Percentiles rank a stretch among this genome's conserved stretches.
Conservation (phyloP, 2,888 invertebrate species). For the Drosophila paramelanica region DNA sequence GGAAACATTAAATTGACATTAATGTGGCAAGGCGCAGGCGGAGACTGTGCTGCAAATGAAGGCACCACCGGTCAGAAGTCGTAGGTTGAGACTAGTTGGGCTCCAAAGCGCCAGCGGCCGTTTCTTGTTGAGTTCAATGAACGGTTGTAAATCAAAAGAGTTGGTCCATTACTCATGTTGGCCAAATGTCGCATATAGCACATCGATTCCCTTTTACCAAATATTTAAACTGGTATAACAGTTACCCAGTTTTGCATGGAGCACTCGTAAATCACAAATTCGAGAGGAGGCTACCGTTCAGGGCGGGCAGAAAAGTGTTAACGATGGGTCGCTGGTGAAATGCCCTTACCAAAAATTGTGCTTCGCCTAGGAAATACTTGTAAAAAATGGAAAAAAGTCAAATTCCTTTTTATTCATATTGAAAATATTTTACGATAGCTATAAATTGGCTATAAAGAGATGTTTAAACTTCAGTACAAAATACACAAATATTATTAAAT, state of each 20-base stretch:
- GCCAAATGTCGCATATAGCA: conserved; percentile 28
- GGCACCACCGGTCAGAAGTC: conserved; percentile 34
- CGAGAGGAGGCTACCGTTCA: conserved; percentile 36
- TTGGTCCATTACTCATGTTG: conserved; percentile 57
- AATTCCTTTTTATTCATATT: not conserved
- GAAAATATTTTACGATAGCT: not conserved
- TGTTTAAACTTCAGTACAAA: too few relatives aligned
- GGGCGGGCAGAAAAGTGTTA: conserved; percentile 3
- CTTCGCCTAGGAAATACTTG: too few relatives aligned
- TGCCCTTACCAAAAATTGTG: conserved; percentile 17
- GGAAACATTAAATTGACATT: conserved; percentile 84
- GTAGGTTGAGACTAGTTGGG: conserved; percentile 1
- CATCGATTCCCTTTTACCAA: conserved; percentile 70
- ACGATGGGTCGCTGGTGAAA: conserved; percentile 9
- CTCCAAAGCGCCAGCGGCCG: conserved; percentile 20
- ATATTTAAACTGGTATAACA: conserved; percentile 72
- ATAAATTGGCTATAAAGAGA: too few relatives aligned
- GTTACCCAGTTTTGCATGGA: conserved; percentile 70
- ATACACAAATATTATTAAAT: too few relatives aligned
- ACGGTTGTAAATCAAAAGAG: conserved; percentile 68
- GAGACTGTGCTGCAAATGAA: not conserved
- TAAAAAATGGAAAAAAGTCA: not conserved
- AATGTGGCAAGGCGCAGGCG: conserved; percentile 55
- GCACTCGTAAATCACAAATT: conserved; percentile 67
- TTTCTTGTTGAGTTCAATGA: conserved; percentile 52